Evolutionary conservation across 2,797 vertebrate genomes (phyloP), one percentile per base, ranked within the genome.

Genomic region (Eidolon dupreanum): DNA sequence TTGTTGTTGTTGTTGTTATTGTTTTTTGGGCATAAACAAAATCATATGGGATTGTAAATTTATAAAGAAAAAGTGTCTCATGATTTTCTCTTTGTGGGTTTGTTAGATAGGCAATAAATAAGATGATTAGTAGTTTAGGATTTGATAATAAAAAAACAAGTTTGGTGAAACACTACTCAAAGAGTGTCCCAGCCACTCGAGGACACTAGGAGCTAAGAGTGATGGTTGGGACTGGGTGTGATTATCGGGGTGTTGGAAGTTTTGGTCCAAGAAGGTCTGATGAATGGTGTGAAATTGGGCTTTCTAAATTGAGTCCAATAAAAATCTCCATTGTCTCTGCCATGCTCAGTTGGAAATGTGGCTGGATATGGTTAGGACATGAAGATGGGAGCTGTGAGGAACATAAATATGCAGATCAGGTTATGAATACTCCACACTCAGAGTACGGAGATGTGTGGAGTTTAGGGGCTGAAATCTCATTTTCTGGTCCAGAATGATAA

Each of bases 91-190:
- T 90, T 81, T 74, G 68, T 38, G 26, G 10, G 70, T 93, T 94
- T 94, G 12, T 90, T 88, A 82, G 33, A 31, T 17, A 85, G 65
- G 41, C 4, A n/a, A 86, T 49, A n/a, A 65, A 20, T 31, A 65
- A 79, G 28, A 43, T 61, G n/a, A 90, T 38, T 28, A 88, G 28
- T 57, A 68, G 74, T 85, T 75, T 79, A 94, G 49, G 75, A 71
- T 82, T 94, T 84, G 78, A 66, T 90, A 75, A 79, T 73, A 10
- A 87, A 79, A 79, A 96, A 63, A 46, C 5, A 94, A 95, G 79
- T 55, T 86, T 20, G 3, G 19, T 57, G 61, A 88, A 83, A 89
- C 36, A 36, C 20, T 77, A 24, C 74, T 15, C 15, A 86, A 92
- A 79, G 24, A 66, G 36, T 84, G 16, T 33, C 85, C 49, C 8